A percentile compares a stretch with the other conserved stretches of the same genome.
These are phyloP conservation scores for Meteorus cinctellus DNA, from an alignment of 2,888 invertebrate genomes.

Conservation along the genomic window DNA sequence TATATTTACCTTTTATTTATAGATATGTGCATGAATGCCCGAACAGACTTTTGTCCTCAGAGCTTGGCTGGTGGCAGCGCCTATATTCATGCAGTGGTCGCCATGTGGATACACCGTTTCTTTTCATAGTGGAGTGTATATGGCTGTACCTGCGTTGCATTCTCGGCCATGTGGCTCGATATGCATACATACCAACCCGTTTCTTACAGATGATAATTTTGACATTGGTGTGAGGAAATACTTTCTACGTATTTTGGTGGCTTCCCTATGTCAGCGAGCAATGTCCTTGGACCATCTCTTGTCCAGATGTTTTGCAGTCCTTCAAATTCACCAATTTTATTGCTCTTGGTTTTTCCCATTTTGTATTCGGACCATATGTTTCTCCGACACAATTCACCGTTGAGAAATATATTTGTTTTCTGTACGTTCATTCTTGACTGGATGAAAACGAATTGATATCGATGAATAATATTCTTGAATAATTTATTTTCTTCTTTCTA, in stretches of 20 bases:
- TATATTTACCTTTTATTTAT: constrained; percentile 25
- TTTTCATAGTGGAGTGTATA: not conserved
- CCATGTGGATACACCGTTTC: not conserved
- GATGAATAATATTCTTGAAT: not conserved
- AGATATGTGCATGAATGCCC: not conserved
- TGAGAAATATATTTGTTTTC: not conserved
- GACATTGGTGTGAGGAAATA: not conserved
- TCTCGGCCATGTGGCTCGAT: not conserved
- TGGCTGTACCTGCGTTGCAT: constrained; percentile 1
- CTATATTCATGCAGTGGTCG: not conserved
- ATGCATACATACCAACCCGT: not conserved
- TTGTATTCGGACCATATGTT: not conserved
- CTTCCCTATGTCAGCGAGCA: not conserved
- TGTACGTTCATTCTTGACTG: not conserved
- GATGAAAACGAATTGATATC: not conserved
- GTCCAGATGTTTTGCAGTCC: constrained; percentile 20
- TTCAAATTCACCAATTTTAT: not conserved
- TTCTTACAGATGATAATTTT: constrained; percentile 13
- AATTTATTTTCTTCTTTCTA: not conserved
- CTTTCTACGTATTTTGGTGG: not conserved
- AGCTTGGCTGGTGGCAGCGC: constrained; percentile 22
- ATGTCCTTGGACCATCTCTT: not conserved
- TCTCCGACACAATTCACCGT: not conserved
- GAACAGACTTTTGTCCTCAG: constrained; percentile 27
- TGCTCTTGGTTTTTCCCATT: constrained; percentile 13